phyloP scores from a whole-genome alignment of 2,888 invertebrate species.

The Coecobrya sp. region DNA sequence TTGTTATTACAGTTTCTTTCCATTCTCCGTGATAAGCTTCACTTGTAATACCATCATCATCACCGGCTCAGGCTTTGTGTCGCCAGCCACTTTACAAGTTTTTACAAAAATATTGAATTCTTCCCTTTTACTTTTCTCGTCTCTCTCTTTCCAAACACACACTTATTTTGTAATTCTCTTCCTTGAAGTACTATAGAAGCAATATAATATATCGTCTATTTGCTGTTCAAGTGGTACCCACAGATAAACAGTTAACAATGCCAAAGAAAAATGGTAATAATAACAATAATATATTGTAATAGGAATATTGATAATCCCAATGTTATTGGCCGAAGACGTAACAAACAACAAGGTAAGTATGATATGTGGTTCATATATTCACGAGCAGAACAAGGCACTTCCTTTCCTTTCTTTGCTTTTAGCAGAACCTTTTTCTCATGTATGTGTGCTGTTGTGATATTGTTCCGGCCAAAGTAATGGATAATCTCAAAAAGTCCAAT shows the following conservation, averaged over 20 bases:
- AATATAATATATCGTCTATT: background rate
- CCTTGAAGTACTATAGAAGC: background rate
- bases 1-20: background rate
- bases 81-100: conserved; percentile 64
- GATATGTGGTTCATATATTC: background rate
- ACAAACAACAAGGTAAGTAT: conserved; percentile 19
- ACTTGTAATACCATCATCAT: conserved; percentile 23
- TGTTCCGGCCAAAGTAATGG: background rate
- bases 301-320: background rate
- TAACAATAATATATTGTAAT: conserved; percentile 8
- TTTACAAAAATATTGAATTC: conserved; percentile 24
- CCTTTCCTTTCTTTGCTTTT: conserved; percentile 30
- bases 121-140: background rate
- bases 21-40: conserved; percentile 39
- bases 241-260: conserved; percentile 25
- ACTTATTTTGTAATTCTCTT: conserved; percentile 7
- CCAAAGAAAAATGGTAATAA: background rate
- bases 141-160: background rate
- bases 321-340: background rate
- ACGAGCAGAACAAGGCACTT: conserved; percentile 52
- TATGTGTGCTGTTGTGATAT: background rate
- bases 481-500: conserved; percentile 25
- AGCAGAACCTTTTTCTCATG: background rate
- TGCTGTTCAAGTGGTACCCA: conserved; percentile 1
- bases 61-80: conserved; percentile 65